Conservation (phyloP, 2,888 invertebrate genomes). For the Agapostemon virescens region DNA sequence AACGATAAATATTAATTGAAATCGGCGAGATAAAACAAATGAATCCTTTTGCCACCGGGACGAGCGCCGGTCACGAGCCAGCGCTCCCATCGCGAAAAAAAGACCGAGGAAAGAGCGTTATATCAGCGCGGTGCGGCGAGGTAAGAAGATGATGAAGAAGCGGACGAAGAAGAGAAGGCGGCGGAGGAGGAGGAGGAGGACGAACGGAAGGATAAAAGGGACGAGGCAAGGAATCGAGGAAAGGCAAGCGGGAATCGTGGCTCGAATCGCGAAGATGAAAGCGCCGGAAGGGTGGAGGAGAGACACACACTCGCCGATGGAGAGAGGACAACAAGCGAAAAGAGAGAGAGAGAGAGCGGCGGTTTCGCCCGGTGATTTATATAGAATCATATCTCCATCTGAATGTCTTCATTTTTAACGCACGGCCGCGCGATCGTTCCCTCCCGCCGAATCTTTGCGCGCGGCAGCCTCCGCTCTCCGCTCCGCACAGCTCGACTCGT, state of each 20-base stretch:
- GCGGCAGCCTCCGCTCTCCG: conserved; percentile 36
- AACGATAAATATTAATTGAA: conserved; percentile 71
- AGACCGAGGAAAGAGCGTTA: conserved; percentile 9
- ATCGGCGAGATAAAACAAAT: conserved; percentile 70
- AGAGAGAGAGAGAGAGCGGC: conserved; percentile 45
- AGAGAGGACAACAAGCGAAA: conserved; percentile 4
- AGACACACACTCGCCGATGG: not conserved
- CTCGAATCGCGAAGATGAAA: conserved; percentile 56
- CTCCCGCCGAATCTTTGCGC: conserved; percentile 39
- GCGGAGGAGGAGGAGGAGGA: conserved; percentile 9
- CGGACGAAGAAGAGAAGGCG: conserved; percentile 1
- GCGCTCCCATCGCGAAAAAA: conserved; percentile 13
- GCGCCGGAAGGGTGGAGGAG: not conserved
- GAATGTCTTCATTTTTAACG: conserved; percentile 79
- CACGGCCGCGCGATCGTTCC: conserved; percentile 67
- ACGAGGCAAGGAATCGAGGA: conserved; percentile 28
- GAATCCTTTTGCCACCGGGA: conserved; percentile 63
- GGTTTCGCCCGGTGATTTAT: conserved; percentile 75
- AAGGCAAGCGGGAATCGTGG: conserved; percentile 55
- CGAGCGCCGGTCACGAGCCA: conserved; percentile 66
- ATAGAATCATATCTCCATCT: conserved; percentile 79
- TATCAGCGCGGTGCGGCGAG: conserved; percentile 11
- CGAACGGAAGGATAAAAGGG: conserved; percentile 12
- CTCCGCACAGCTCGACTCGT: conserved; percentile 28
- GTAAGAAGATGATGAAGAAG: conserved; percentile 9